Conservation (phyloP, 2,113 vertebrate species). For the Ardeotis arabs region DNA sequence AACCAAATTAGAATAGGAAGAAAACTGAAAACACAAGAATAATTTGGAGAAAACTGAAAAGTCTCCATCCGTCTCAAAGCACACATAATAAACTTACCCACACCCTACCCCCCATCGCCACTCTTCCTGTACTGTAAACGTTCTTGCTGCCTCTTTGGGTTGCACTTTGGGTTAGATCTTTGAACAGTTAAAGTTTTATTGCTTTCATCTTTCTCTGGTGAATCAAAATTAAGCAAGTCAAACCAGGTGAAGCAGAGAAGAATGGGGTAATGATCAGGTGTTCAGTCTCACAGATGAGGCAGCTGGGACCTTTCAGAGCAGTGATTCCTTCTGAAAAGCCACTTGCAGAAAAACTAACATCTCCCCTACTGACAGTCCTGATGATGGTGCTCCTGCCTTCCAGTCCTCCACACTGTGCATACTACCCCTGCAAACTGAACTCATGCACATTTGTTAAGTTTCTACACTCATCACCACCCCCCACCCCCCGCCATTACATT, state of each 20-base stretch:
- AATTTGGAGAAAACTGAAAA: neutral
- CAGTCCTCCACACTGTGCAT: neutral
- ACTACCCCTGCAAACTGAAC: neutral
- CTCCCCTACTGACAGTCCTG: neutral
- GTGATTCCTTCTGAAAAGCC: neutral
- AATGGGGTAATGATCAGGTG: neutral
- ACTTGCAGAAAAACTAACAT: neutral
- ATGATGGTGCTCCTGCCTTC: neutral
- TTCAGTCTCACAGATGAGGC: neutral
- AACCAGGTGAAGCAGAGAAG: neutral
- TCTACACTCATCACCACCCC: neutral
- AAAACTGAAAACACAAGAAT: neutral
- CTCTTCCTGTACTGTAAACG: neutral
- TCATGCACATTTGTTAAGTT: neutral
- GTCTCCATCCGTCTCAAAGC: neutral
- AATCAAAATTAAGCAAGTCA: neutral
- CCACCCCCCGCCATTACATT: neutral
- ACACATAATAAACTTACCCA: neutral
- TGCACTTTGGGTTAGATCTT: neutral
- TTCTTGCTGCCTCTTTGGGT: neutral
- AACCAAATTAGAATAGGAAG: neutral
- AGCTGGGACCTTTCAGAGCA: neutral
- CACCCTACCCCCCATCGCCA: fast-evolving
- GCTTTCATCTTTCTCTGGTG: neutral
- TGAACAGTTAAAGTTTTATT: neutral